phyloP scores from a whole-genome alignment of 2,888 invertebrate species.

The Drosophila leonis region DNA sequence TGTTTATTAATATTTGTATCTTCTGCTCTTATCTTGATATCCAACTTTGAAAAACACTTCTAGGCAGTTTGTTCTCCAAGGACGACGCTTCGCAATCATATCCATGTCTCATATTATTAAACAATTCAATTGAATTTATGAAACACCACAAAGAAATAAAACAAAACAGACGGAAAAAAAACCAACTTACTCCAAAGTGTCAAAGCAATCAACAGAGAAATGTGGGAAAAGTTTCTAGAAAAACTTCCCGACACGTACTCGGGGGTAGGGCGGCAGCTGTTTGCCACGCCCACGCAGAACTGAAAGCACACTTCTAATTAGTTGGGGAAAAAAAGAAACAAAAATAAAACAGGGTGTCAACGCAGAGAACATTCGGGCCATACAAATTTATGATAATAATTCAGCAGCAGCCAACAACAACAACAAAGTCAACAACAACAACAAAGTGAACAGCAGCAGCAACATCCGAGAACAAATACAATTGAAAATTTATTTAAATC shows the following conservation, averaged over 20 bases:
- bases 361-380: conserved; percentile 24
- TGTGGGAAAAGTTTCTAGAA: conserved; percentile 60
- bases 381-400: conserved; percentile 80
- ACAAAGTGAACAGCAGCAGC: conserved; percentile 4
- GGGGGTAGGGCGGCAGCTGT: conserved; percentile 10
- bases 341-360: conserved; percentile 26
- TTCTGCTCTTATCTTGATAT: not conserved
- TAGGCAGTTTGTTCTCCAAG: not conserved
- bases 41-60: not conserved
- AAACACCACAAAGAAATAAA: conserved; percentile 24
- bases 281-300: conserved; percentile 43
- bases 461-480: conserved; percentile 37
- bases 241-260: conserved; percentile 72
- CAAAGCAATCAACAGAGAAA: conserved; percentile 73
- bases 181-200: conserved; percentile 68
- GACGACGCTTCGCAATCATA: conserved; percentile 64
- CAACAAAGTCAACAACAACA: not conserved
- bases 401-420: conserved; percentile 45
- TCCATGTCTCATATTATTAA: conserved; percentile 62
- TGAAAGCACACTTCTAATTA: conserved; percentile 70
- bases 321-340: conserved; percentile 40
- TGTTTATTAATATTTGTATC: not conserved
- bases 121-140: conserved; percentile 70
- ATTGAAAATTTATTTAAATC: conserved; percentile 73
- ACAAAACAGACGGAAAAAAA: conserved; percentile 29